Evolutionary conservation across 2,888 invertebrate genomes (phyloP).

Genomic region (Cistogaster globosa): DNA sequence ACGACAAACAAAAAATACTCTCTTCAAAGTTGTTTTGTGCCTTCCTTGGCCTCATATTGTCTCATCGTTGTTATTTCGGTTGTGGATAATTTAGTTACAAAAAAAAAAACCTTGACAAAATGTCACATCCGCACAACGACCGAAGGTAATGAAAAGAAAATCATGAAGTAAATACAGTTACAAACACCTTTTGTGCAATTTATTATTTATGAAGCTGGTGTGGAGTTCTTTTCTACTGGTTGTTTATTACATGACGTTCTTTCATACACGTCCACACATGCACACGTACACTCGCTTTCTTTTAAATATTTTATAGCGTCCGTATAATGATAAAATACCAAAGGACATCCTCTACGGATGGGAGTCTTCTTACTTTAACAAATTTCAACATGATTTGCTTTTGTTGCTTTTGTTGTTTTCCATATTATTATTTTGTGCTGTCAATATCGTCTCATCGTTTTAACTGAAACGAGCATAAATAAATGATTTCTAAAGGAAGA

Average conservation of each 20-base stretch:
- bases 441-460: slow-evolving; percentile 63
- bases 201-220: slow-evolving; percentile 60
- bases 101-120: slow-evolving; percentile 65
- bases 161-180: slow-evolving; percentile 58
- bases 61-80: slow-evolving; percentile 18
- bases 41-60: slow-evolving; percentile 22
- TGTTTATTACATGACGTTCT: slow-evolving; percentile 42
- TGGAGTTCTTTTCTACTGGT: slow-evolving; percentile 28
- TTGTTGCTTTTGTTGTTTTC: slow-evolving; percentile 12
- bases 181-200: slow-evolving; percentile 66
- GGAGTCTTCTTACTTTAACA: slow-evolving; percentile 46
- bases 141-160: slow-evolving; percentile 26
- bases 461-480: slow-evolving; percentile 64
- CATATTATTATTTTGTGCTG: slow-evolving; percentile 42
- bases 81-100: slow-evolving; percentile 65
- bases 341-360: slow-evolving; percentile 59
- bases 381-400: slow-evolving; percentile 50
- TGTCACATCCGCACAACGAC: slow-evolving; percentile 56
- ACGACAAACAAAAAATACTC: slow-evolving; percentile 1
- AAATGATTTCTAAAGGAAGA: slow-evolving; percentile 58
- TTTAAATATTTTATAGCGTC: slow-evolving; percentile 61
- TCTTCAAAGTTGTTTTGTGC: slow-evolving; percentile 17
- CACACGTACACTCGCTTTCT: slow-evolving; percentile 26
- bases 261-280: slow-evolving; percentile 13
- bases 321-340: slow-evolving; percentile 59